phyloP scores from a whole-genome alignment of 2,113 vertebrate genomes.

The Eulemur macaco region DNA sequence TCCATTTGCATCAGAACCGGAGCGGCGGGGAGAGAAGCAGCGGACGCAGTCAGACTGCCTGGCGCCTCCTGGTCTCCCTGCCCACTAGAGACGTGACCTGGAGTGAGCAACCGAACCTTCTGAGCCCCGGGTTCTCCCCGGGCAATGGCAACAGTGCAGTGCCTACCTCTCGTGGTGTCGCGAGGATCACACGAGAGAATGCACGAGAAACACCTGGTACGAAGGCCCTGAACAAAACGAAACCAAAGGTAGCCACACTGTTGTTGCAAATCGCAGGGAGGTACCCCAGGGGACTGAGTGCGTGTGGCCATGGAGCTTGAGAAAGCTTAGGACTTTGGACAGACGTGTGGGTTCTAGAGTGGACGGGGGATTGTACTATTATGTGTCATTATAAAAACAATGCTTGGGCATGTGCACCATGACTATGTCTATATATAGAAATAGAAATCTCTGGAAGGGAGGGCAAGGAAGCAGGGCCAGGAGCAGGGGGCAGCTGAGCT shows the following conservation, averaged over 20 bases:
- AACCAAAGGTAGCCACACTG: not conserved
- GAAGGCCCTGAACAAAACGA: not conserved
- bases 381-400: not conserved
- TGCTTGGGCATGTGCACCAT: not conserved
- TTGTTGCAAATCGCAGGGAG: not conserved
- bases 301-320: not conserved
- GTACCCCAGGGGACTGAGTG: not conserved
- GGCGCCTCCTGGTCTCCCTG: not conserved
- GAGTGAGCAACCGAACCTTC: not conserved
- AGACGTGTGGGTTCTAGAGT: not conserved
- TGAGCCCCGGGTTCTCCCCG: not conserved
- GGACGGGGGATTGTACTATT: not conserved
- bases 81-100: not conserved
- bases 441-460: not conserved
- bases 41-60: too few species aligned
- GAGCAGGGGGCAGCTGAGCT: not conserved
- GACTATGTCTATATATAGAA: not conserved
- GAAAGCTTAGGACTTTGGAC: not conserved
- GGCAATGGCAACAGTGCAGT: not conserved
- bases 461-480: not conserved
- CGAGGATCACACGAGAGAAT: not conserved
- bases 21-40: too few species aligned
- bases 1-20: not conserved
- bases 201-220: too few species aligned
- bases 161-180: not conserved